Evolutionary conservation across 2,113 vertebrate genomes (phyloP), one percentile per base, ranked within the genome.

Genomic region (Apteryx owenii): DNA sequence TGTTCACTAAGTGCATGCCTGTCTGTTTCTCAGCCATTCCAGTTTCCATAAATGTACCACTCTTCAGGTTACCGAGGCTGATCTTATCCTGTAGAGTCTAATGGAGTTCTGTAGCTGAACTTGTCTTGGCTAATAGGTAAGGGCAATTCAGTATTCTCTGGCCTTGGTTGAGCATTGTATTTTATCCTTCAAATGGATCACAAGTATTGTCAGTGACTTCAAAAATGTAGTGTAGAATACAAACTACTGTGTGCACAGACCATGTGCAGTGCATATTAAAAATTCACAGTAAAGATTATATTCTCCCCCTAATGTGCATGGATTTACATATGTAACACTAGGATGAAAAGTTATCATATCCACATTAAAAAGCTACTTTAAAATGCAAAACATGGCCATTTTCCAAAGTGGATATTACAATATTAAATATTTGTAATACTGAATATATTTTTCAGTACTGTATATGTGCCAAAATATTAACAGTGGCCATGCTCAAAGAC

Each of bases 371-470:
- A 54, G 9, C 42, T 82, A 42, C 25, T 89, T 82, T 51, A 83
- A 88, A 88, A 80, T 85, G 50, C 38, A 73, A 48, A 96, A 56
- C 38, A 21, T 7, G 3, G 4, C 31, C 17, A 14, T 89, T 87
- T 93, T 89, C 56, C 48, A 33, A 86, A 89, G 14, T 91, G 14
- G 89, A 8, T 84, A 65, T 58, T 85, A 46, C 12, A 61, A 29
- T 82, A 89, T 79, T 94, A 87, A 93, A 48, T 95, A 94, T 69
- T 84, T 80, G 16, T 68, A 92, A 51, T 85, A 77, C n/a, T 29
- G 19, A 44, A 25, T 92, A 38, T 36, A 28, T 48, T 84, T 38
- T 81, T 10, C 87, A 42, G 60, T 61, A 40, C 28, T 54, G 1
- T 31, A 12, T 36, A 2, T 64, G 10, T 93, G 56, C 75, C 65